Base-by-base conservation (phyloP, 1,140 invertebrate species). In the Eciton burchellii region DNA sequence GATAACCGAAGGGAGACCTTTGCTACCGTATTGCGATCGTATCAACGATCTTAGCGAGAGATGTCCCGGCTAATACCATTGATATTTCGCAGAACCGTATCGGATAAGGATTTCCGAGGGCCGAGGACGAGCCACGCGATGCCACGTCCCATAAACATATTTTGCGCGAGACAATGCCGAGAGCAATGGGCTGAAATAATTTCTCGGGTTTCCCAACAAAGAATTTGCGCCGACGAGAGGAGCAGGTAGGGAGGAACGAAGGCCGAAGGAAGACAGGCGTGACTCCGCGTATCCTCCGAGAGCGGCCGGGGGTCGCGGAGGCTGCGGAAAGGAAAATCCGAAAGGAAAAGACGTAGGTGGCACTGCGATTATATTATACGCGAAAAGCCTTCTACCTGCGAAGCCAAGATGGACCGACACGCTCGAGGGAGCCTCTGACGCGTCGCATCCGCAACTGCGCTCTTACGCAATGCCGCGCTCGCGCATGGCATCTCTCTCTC, bases 391-490 rank as follows among this genome's bases (percentile, higher is more conserved):
- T 63, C 70, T 52, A 45, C 81, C 79, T 45, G 82, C 82, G 49
- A 12, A 59, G 60, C 54, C 63, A 88, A 86, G 83, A 90, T 87
- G 86, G 76, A 88, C 86, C 72, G 89, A 85, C 84, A 91, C 89
- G 89, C 89, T 90, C 83, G 84, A 89, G 81, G 82, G 84, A 89
- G 21, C 66, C 74, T 81, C 89, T 90, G 88, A 89, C 84, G 86
- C 88, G 88, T 87, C 88, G 88, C 85, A 90, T 90, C 90, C 89
- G 88, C 82, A 83, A 65, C 74, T 65, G 60, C 65, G 72, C 49
- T 86, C 82, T 89, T 86, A 88, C 87, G 68, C 88, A 86, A 88
- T 82, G 63, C n/a, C n/a, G n/a, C n/a, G n/a, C 24, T 70, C 47
- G n/a, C 79, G 49, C 83, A 57, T 70, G 76, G 74, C 86, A 87